Percentiles rank a stretch among this genome's conserved stretches.
phyloP scores from a whole-genome alignment of 1,140 invertebrate species.

The Scaptodrosophila lebanonensis region DNA sequence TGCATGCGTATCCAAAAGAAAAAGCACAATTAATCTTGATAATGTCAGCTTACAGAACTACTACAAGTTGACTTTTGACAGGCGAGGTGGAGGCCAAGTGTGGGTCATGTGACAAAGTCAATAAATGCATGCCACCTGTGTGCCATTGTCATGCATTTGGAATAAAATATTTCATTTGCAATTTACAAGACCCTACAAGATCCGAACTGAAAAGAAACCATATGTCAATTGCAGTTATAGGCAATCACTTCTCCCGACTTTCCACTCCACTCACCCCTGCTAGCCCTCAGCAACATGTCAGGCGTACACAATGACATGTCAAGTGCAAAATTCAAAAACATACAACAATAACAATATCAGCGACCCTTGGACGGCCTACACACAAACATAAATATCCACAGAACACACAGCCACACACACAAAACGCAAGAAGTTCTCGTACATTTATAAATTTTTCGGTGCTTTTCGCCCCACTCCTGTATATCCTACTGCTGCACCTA shows the following conservation, averaged over 20 bases:
- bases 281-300: conserved; percentile 3
- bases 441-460: not conserved
- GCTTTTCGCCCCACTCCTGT: not conserved
- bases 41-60: conserved; percentile 48
- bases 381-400: too few relatives aligned
- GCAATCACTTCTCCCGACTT: conserved; percentile 1
- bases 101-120: conserved; percentile 27
- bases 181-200: conserved; percentile 54
- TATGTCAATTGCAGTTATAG: conserved; percentile 67
- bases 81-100: not conserved
- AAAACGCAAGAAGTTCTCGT: too few relatives aligned
- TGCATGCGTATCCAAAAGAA: conserved; percentile 9
- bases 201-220: conserved; percentile 64
- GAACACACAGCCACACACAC: too few relatives aligned
- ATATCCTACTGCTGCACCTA: conserved; percentile 52
- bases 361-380: not conserved
- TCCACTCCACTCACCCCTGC: conserved; percentile 2
- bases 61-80: conserved; percentile 23
- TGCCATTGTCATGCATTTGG: conserved; percentile 45
- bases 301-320: conserved; percentile 62
- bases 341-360: not conserved
- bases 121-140: conserved; percentile 49
- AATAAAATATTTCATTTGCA: conserved; percentile 72
- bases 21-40: conserved; percentile 66
- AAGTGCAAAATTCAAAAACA: conserved; percentile 71